Conservation (phyloP, 2,113 vertebrate species). For the Aegotheles bennettii region DNA sequence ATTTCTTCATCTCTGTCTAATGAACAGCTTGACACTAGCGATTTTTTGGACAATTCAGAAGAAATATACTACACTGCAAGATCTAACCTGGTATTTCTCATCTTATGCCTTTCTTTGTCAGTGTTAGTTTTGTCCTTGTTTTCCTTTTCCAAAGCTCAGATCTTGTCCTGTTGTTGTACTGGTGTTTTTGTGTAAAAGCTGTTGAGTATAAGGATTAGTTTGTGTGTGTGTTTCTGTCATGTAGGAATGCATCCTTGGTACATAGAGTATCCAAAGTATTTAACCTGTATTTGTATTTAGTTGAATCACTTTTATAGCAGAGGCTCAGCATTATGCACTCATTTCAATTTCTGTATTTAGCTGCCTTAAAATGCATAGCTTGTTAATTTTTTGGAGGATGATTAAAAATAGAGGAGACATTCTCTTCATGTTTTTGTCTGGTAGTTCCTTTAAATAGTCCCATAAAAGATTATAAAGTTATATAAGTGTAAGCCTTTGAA, state of each 20-base stretch:
- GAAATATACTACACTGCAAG: constrained; percentile 98
- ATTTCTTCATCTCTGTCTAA: constrained; percentile 90
- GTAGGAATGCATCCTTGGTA: background rate
- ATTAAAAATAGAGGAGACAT: background rate
- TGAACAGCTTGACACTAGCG: constrained; percentile 93
- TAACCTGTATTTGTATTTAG: background rate
- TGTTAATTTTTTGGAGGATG: background rate
- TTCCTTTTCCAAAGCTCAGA: constrained; percentile 19
- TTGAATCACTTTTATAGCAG: background rate
- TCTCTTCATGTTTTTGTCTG: background rate
- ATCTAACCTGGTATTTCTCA: constrained; percentile 95
- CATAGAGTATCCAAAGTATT: background rate
- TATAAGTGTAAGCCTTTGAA: background rate
- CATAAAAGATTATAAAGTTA: background rate
- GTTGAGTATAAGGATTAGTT: background rate
- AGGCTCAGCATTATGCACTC: background rate
- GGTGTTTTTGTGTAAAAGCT: background rate
- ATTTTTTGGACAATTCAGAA: constrained; percentile 98
- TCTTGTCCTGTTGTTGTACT: constrained; percentile 40
- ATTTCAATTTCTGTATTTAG: background rate
- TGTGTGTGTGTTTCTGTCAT: background rate
- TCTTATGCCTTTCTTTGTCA: constrained; percentile 77
- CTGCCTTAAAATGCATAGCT: background rate
- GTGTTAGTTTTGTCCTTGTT: constrained; percentile 66
- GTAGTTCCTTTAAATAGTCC: background rate